phyloP scores from a whole-genome alignment of 2,113 vertebrate species.

The Larimichthys crocea region DNA sequence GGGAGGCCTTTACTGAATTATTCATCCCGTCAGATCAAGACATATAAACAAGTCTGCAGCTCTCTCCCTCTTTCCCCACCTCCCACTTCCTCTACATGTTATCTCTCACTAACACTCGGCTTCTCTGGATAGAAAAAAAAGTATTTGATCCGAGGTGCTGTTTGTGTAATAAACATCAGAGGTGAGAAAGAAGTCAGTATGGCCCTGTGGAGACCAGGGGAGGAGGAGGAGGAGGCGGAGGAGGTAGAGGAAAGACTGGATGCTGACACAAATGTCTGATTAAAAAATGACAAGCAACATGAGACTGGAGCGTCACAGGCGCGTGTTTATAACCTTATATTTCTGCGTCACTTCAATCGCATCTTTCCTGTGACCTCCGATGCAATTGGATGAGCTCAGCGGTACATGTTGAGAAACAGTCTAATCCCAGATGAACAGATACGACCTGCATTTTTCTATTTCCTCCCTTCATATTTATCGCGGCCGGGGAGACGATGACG shows the following conservation, averaged over 20 bases:
- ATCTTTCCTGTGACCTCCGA: slow-evolving; percentile 27
- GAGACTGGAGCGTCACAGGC: not conserved
- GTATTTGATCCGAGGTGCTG: slow-evolving; percentile 71
- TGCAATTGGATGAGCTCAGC: slow-evolving; percentile 26
- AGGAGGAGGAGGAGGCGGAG: not conserved
- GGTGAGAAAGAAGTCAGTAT: slow-evolving; percentile 57
- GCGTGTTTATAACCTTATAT: slow-evolving; percentile 21
- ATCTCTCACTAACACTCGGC: slow-evolving; percentile 78
- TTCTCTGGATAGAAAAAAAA: slow-evolving; percentile 42
- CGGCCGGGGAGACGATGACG: slow-evolving; percentile 40
- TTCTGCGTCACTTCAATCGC: slow-evolving; percentile 21
- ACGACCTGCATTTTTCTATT: slow-evolving; percentile 44
- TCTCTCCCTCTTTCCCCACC: slow-evolving; percentile 46
- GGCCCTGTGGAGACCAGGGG: slow-evolving; percentile 33
- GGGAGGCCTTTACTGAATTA: slow-evolving; percentile 72
- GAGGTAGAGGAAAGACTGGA: slow-evolving; percentile 13
- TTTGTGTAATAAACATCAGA: slow-evolving; percentile 75
- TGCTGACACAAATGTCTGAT: slow-evolving; percentile 35
- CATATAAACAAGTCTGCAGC: slow-evolving; percentile 68
- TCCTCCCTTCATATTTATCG: not conserved
- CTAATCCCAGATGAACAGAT: slow-evolving; percentile 46
- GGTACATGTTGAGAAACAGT: slow-evolving; percentile 7
- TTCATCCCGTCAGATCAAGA: slow-evolving; percentile 78
- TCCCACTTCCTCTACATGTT: slow-evolving; percentile 61
- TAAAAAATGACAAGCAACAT: slow-evolving; percentile 43